These are phyloP conservation scores for Proteles cristata DNA, from an alignment of 2,113 vertebrate species.

Conservation along the genomic window DNA sequence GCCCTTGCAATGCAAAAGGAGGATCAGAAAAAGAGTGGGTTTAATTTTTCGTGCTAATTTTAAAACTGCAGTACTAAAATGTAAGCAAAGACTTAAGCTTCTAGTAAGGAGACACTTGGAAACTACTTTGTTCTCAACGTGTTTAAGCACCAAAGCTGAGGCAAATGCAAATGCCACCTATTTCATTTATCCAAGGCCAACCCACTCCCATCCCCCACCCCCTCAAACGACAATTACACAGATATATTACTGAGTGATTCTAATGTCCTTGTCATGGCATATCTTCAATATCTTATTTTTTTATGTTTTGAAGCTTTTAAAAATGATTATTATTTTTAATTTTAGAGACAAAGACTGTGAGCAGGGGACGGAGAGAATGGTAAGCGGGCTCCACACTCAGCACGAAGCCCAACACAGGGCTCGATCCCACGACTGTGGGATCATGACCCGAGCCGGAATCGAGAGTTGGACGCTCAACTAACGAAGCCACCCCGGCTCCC, in stretches of 20 bases:
- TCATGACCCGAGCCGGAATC: too few relatives aligned
- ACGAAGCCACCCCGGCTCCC: too few relatives aligned
- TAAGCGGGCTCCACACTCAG: too few relatives aligned
- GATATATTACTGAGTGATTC: neutral
- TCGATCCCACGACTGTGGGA: too few relatives aligned
- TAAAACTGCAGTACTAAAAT: neutral
- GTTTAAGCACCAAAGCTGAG: neutral
- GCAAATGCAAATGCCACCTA: neutral
- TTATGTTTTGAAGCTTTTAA: neutral
- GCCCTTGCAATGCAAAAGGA: conserved; percentile 26
- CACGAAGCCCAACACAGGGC: too few relatives aligned
- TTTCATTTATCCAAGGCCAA: neutral
- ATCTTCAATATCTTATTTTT: neutral
- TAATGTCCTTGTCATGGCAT: neutral
- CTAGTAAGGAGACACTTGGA: neutral
- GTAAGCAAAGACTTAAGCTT: neutral
- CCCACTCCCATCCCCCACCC: accelerated
- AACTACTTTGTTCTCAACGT: neutral
- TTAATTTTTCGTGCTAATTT: neutral
- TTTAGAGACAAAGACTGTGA: too few relatives aligned
- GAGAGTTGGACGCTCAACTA: too few relatives aligned
- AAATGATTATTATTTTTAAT: too few relatives aligned
- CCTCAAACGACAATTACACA: neutral
- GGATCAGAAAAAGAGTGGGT: neutral
- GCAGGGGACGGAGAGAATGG: too few relatives aligned